These are phyloP conservation scores for Acrocera orbiculus DNA, from an alignment of 2,888 invertebrate species.

Conservation along the genomic window DNA sequence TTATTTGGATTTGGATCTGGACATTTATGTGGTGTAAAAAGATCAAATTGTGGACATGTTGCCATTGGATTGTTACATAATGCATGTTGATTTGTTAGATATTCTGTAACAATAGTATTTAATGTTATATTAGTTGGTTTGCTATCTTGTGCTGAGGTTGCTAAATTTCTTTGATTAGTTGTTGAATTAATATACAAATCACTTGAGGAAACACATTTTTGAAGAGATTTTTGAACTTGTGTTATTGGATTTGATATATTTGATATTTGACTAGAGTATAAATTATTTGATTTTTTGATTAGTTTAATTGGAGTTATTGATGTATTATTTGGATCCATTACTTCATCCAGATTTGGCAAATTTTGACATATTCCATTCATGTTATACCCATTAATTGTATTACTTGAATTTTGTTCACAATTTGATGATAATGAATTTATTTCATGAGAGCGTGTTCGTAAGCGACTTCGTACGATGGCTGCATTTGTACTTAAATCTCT, in stretches of 20 bases:
- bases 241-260: conserved; percentile 3
- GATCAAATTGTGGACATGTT: conserved; percentile 90
- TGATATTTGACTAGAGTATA: no score
- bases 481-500: no score
- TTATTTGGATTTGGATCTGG: conserved; percentile 60
- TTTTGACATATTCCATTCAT: no score
- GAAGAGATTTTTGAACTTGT: conserved; percentile 25
- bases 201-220: conserved; percentile 34
- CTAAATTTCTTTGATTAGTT: conserved; percentile 32
- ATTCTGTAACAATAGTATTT: conserved; percentile 89
- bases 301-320: conserved; percentile 20
- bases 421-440: conserved; percentile 19
- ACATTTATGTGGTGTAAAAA: conserved; percentile 91
- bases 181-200: conserved; percentile 33
- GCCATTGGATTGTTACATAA: conserved; percentile 94
- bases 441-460: conserved; percentile 20
- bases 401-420: no score
- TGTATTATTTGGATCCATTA: background rate
- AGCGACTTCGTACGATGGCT: conserved; percentile 19
- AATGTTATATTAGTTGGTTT: conserved; percentile 42
- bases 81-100: conserved; percentile 94
- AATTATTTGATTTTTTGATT: conserved; percentile 18
- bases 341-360: no score
- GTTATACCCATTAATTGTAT: no score
- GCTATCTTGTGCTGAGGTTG: conserved; percentile 19